Conservation (phyloP, 2,888 invertebrate genomes). For the Drosophila phalerata region DNA sequence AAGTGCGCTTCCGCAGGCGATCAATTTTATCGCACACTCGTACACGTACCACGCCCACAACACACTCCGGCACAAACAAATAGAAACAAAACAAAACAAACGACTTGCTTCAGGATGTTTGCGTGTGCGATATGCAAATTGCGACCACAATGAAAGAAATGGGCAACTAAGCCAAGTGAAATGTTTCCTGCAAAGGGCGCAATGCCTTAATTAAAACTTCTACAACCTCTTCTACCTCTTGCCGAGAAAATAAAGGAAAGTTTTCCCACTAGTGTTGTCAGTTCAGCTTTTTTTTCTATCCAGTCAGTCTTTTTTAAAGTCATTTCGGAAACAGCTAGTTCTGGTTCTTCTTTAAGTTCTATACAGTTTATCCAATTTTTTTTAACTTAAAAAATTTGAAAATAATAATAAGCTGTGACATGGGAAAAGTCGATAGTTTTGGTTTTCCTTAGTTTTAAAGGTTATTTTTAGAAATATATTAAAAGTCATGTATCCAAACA, state of each 20-base stretch:
- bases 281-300: neutral
- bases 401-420: too few relatives aligned
- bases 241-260: neutral
- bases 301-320: neutral
- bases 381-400: too few relatives aligned
- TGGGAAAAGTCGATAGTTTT: too few relatives aligned
- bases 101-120: conserved; percentile 58
- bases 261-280: neutral
- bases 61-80: conserved; percentile 12
- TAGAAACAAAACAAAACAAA: conserved; percentile 36
- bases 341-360: neutral
- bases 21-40: conserved; percentile 46
- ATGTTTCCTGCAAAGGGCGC: conserved; percentile 72
- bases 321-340: neutral
- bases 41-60: conserved; percentile 35
- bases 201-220: conserved; percentile 65
- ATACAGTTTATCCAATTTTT: too few relatives aligned
- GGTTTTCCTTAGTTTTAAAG: too few relatives aligned
- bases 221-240: neutral
- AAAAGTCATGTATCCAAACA: too few relatives aligned
- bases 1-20: conserved; percentile 57
- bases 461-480: too few relatives aligned
- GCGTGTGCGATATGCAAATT: conserved; percentile 79
- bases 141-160: conserved; percentile 54
- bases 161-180: conserved; percentile 77